Base-by-base conservation (phyloP, 2,888 invertebrate genomes). In the Monochamus alternatus region DNA sequence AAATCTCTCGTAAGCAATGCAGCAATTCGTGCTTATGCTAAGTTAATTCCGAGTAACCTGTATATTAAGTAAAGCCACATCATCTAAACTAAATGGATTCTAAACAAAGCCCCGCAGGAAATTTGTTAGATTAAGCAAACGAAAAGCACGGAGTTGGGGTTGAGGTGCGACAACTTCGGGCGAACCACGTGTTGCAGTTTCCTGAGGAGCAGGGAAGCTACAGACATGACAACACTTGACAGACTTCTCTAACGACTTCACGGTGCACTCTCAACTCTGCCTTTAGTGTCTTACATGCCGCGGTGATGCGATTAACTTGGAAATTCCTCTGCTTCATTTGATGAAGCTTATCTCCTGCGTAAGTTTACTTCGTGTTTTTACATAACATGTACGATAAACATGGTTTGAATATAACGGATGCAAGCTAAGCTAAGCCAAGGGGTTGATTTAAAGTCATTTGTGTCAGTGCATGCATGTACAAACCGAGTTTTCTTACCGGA, bases 161-260 rank as follows among this genome's bases (percentile, higher is more conserved):
- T 68, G 67, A 77, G 75, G 73, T 75, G 78, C 75, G 71, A 78
- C 63, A 78, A 73, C 70, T 78, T 75, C 71, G 64, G 58, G 66
- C 52, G 68, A 77, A 71, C 72, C 74, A 78, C 78, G 74, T 78
- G 78, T 78, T 78, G 75, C 72, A 66, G 60, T 58, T 76, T 73
- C 70, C 70, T 69, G 69, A 14, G 52, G 38, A 22, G 63, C 51
- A 44, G 62, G 62, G 70, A 44, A 70, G 30, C 70, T 58, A 47
- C 62, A 71, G 71, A 71, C 71, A 71, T 52, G 71, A 71, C 71
- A 63, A 71, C 71, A 63, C 71, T 71, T 71, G 71, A 71, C 71
- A 71, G 71, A 71, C 63, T 71, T 71, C 71, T 62, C 71, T 71
- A 71, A 71, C 71, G 71, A 71, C 71, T 71, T 71, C 71, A 5